phyloP scores from a whole-genome alignment of 2,797 vertebrate species.

The Molossus alvarezi region DNA sequence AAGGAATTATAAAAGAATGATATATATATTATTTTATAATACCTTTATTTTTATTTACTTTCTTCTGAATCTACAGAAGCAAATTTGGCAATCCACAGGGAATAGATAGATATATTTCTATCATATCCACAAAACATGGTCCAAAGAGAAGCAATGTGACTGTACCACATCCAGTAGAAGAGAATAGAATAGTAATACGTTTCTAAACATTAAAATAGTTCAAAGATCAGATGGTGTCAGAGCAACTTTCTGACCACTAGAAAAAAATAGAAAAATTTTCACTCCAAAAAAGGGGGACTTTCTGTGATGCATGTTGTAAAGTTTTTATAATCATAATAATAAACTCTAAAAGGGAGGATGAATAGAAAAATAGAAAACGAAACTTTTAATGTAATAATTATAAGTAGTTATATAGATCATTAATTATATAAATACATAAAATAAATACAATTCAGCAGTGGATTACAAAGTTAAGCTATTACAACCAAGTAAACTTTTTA shows the following conservation, averaged over 20 bases:
- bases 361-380: background rate
- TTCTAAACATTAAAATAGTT: background rate
- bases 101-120: background rate
- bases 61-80: background rate
- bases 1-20: background rate
- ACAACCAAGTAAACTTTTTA: background rate
- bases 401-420: background rate
- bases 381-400: background rate
- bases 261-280: background rate
- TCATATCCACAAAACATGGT: background rate
- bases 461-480: background rate
- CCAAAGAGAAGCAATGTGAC: background rate
- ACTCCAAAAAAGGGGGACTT: background rate
- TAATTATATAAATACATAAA: background rate
- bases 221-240: background rate
- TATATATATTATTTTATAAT: no score
- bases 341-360: background rate
- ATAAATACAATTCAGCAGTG: background rate
- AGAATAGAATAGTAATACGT: background rate
- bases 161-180: background rate
- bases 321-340: background rate
- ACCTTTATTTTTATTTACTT: no score
- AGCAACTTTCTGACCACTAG: background rate
- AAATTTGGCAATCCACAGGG: background rate
- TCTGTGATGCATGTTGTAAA: background rate